Conservation (phyloP, 2,888 invertebrate genomes). For the Ormyrus labotus region DNA sequence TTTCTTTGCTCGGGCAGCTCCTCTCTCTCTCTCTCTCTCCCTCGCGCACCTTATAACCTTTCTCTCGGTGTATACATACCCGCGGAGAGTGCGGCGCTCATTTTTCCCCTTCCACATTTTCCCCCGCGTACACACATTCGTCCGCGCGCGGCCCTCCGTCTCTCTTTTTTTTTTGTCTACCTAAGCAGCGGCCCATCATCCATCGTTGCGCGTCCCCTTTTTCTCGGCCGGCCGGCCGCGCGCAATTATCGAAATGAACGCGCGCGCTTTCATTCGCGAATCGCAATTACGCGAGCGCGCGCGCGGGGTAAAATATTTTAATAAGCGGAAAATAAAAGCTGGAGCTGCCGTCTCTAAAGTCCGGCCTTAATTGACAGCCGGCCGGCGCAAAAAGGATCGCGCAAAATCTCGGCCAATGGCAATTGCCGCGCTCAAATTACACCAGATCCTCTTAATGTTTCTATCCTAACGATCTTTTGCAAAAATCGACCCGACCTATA, state of each 20-base stretch:
- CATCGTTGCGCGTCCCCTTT: neutral
- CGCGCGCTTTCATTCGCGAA: conserved; percentile 2
- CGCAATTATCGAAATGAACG: conserved; percentile 43
- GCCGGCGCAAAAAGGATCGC: conserved; percentile 12
- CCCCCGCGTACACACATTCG: neutral
- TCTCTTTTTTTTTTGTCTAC: neutral
- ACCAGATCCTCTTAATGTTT: conserved; percentile 1
- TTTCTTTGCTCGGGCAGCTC: conserved; percentile 53
- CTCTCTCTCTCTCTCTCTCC: neutral
- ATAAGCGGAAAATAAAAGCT: conserved; percentile 34
- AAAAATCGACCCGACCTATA: neutral
- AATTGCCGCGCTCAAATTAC: conserved; percentile 33
- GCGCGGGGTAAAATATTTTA: conserved; percentile 12
- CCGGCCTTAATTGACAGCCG: conserved; percentile 25
- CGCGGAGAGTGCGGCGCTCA: neutral
- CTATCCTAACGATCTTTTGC: conserved; percentile 11
- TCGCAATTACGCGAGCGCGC: conserved; percentile 12
- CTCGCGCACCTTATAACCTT: conserved; percentile 14
- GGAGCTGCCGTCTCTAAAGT: neutral
- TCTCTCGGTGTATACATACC: too few species aligned
- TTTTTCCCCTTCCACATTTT: neutral
- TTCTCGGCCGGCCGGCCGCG: neutral
- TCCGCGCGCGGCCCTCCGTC: neutral
- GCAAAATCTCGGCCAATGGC: conserved; percentile 30
- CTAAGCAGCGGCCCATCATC: conserved; percentile 5